These are phyloP conservation scores for Acrobasis suavella DNA, from an alignment of 2,888 invertebrate genomes.

Conservation along the genomic window DNA sequence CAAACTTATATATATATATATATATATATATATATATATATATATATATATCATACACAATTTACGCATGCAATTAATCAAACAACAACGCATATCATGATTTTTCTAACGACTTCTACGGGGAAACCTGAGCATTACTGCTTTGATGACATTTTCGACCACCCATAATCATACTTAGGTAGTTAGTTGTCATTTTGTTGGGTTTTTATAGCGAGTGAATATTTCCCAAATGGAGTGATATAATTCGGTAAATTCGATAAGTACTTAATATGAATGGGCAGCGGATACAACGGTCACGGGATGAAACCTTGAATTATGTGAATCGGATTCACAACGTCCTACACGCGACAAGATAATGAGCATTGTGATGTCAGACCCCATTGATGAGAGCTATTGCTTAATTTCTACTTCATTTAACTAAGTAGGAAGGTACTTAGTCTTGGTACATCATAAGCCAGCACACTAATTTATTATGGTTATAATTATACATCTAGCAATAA, in stretches of 20 bases:
- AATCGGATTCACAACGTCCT: conserved; percentile 59
- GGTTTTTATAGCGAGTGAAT: neutral
- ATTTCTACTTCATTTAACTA: conserved; percentile 23
- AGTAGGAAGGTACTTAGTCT: neutral
- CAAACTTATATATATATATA: too few species aligned
- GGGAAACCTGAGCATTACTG: neutral
- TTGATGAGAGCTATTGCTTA: conserved; percentile 29
- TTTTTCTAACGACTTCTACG: conserved; percentile 1
- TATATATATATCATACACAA: too few species aligned
- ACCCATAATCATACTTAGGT: neutral
- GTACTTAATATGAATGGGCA: conserved; percentile 48
- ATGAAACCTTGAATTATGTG: conserved; percentile 69
- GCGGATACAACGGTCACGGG: conserved; percentile 66
- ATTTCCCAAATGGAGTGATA: neutral
- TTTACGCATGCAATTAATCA: too few species aligned
- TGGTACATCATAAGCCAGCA: too few species aligned
- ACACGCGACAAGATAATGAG: conserved; percentile 47
- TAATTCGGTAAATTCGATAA: conserved; percentile 28
- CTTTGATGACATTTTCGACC: neutral
- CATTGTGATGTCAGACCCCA: conserved; percentile 28
- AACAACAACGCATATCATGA: neutral
- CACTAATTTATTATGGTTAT: too few species aligned
- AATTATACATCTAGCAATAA: too few species aligned
- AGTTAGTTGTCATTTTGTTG: conserved; percentile 5
- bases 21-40: too few species aligned